Base-by-base conservation (phyloP, 2,888 invertebrate genomes). In the Priapulus caudatus region DNA sequence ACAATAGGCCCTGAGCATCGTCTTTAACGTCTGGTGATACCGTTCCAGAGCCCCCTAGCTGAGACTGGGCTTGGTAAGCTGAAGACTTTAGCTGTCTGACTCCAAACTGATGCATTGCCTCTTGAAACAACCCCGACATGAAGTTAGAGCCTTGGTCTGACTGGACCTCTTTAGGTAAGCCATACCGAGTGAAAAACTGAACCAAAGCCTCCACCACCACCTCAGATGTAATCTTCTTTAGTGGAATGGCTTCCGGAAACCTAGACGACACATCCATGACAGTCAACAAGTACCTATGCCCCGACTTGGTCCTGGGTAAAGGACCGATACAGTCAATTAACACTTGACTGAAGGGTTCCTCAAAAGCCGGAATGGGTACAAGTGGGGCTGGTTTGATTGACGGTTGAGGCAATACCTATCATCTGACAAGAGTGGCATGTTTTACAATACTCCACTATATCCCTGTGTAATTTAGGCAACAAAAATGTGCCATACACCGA, bases 181-280 rank as follows among this genome's bases (percentile, higher is more conserved):
- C 33, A 33, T 10, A n/a, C 33, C n/a, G 33, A 10, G 33, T 33
- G n/a, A 33, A 33, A n/a, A 33, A 33, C 33, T 33, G 10, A 5
- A 33, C 10, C 33, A 33, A 33, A n/a, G 33, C 33, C 10, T 33
- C 33, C 10, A 33, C 33, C n/a, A 61, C 53, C 1, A 48, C 48
- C 23, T 45, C 52, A 18, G 57, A 24, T 43, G 54, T 58, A 10
- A 56, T 59, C 51, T 57, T 55, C 48, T 58, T 58, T 16, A 60
- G 50, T 16, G 60, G 61, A 45, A 61, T 52, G 21, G 60, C 59
- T 50, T 59, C 58, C 21, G 55, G 57, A 48, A 59, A 62, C 2
- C 50, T 23, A 5, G 57, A 57, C 4, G 53, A 45, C 15, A 46
- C 48, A 56, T 53, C 54, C 53, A 56, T 54, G 23, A 56, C 52